Evolutionary conservation across 2,888 invertebrate species (phyloP).

Genomic region (Hoplodrina blanda): DNA sequence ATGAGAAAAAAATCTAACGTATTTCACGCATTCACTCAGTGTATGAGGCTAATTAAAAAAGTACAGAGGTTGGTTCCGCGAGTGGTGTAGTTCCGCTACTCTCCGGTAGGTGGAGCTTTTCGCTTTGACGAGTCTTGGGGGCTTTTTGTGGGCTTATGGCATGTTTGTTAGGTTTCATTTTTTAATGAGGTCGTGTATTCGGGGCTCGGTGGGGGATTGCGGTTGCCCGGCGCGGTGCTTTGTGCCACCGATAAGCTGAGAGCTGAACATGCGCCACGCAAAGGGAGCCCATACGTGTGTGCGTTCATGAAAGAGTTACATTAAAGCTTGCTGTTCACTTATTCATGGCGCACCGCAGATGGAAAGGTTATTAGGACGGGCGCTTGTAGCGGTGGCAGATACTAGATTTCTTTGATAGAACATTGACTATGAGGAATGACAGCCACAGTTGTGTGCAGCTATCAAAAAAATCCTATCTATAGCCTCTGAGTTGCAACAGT

Average conservation of each 20-base stretch:
- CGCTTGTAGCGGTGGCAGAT: constrained; percentile 39
- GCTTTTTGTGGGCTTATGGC: constrained; percentile 78
- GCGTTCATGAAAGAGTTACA: constrained; percentile 84
- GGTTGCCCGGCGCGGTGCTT: constrained; percentile 76
- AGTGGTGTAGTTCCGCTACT: constrained; percentile 89
- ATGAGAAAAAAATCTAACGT: constrained; percentile 85
- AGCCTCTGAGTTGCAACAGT: not conserved
- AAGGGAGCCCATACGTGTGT: constrained; percentile 72
- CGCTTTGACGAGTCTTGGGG: constrained; percentile 83
- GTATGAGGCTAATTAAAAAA: constrained; percentile 90
- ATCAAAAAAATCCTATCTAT: not conserved
- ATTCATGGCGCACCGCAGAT: constrained; percentile 76
- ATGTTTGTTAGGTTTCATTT: constrained; percentile 85
- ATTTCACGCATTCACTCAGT: constrained; percentile 87
- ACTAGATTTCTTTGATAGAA: constrained; percentile 12
- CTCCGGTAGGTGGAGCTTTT: constrained; percentile 86
- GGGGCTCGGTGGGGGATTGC: constrained; percentile 77
- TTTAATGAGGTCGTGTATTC: constrained; percentile 89
- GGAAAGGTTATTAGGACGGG: constrained; percentile 71
- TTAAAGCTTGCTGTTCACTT: constrained; percentile 80
- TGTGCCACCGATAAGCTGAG: constrained; percentile 73
- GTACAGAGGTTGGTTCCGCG: constrained; percentile 87
- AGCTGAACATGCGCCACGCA: constrained; percentile 73
- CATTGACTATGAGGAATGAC: not conserved
- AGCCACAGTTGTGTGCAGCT: too few relatives aligned